phyloP scores from a whole-genome alignment of 2,113 vertebrate species.

The Onychostoma macrolepis region DNA sequence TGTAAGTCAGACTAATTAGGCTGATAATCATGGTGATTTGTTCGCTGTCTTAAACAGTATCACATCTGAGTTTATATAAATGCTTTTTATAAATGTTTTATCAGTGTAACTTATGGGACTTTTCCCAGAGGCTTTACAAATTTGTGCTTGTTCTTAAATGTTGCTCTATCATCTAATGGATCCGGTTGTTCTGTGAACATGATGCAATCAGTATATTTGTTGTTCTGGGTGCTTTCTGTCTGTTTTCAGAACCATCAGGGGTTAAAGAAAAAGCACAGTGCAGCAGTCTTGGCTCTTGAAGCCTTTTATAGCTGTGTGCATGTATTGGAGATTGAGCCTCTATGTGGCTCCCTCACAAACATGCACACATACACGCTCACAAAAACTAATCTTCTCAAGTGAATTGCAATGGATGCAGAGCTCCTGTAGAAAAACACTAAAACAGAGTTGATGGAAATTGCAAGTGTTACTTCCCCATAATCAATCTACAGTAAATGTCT shows the following conservation, averaged over 20 bases:
- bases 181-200: not conserved
- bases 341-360: not conserved
- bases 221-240: not conserved
- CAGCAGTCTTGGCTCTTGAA: constrained; percentile 12
- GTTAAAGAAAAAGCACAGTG: constrained; percentile 14
- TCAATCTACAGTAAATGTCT: not conserved
- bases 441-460: not conserved
- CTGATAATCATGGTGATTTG: constrained; percentile 4
- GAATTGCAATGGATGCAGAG: not conserved
- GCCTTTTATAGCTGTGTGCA: not conserved
- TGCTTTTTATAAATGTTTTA: not conserved
- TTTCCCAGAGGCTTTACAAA: not conserved
- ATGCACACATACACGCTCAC: not conserved
- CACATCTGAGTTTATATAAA: not conserved
- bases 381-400: constrained; percentile 26
- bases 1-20: not conserved
- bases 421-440: not conserved
- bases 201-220: not conserved
- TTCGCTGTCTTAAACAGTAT: not conserved
- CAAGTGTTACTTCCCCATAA: not conserved
- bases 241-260: not conserved
- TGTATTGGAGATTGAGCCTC: not conserved
- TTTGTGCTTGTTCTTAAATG: constrained; percentile 1
- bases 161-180: not conserved
- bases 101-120: not conserved